Evolutionary conservation across 1,140 invertebrate species (phyloP).

Genomic region (Lutraria rhynchaena): DNA sequence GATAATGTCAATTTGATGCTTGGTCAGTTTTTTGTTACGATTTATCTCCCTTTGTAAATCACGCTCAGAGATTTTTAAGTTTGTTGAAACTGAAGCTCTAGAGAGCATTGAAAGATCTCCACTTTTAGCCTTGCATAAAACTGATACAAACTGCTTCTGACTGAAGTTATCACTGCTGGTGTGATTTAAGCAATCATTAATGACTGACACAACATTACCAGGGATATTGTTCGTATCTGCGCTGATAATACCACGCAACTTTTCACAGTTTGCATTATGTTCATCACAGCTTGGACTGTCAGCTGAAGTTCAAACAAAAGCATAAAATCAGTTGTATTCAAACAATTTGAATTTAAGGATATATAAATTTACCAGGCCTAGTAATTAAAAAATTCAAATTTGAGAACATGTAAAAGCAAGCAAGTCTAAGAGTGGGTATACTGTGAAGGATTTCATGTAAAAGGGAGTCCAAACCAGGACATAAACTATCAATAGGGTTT

Average conservation of each 20-base stretch:
- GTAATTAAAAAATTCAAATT: too few species aligned
- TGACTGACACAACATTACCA: not conserved
- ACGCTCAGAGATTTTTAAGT: conserved; percentile 13
- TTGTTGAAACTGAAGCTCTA: conserved; percentile 17
- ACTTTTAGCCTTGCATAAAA: conserved; percentile 15
- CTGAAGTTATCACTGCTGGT: conserved; percentile 3
- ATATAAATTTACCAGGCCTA: too few species aligned
- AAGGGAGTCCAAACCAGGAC: too few species aligned
- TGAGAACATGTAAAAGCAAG: too few species aligned
- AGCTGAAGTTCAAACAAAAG: not conserved
- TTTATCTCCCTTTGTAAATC: conserved; percentile 38
- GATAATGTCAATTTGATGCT: conserved; percentile 34
- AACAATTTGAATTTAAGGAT: too few species aligned
- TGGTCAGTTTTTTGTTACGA: conserved; percentile 25
- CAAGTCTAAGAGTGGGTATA: too few species aligned
- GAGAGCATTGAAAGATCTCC: conserved; percentile 20
- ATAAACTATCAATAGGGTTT: too few species aligned
- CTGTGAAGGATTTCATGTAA: too few species aligned
- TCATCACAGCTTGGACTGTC: not conserved
- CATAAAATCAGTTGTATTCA: not conserved
- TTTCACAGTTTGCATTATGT: not conserved
- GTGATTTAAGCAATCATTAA: not conserved
- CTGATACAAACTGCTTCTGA: conserved; percentile 2
- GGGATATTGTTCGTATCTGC: not conserved
- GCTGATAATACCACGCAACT: not conserved